phyloP scores from a whole-genome alignment of 1,140 invertebrate species.

The Drosophila cardini region DNA sequence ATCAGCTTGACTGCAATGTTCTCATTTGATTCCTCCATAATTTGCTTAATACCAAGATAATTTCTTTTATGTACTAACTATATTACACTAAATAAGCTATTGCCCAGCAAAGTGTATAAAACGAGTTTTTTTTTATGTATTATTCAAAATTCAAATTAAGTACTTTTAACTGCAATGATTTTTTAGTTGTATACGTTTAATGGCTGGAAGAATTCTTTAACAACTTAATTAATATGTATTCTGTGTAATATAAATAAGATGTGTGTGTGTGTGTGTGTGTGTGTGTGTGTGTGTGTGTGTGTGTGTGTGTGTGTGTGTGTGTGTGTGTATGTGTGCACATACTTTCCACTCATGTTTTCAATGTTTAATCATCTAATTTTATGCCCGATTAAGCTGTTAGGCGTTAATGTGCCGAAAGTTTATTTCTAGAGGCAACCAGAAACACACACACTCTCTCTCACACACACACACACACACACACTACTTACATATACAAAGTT shows the following conservation, averaged over 20 bases:
- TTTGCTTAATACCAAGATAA: too few relatives aligned
- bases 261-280: slow-evolving; percentile 5
- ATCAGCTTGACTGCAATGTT: too few relatives aligned
- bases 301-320: slow-evolving; percentile 5
- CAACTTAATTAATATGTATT: slow-evolving; percentile 19
- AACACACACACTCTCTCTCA: slow-evolving; percentile 14
- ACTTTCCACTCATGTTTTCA: slow-evolving; percentile 47
- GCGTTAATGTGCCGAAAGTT: slow-evolving; percentile 64
- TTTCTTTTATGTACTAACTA: too few relatives aligned
- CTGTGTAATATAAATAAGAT: slow-evolving; percentile 8
- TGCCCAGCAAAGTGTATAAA: background rate
- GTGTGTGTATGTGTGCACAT: slow-evolving; percentile 11
- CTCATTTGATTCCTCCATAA: too few relatives aligned
- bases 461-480: slow-evolving; percentile 5
- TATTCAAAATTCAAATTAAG: background rate
- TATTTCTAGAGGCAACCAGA: slow-evolving; percentile 60
- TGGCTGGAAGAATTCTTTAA: slow-evolving; percentile 2
- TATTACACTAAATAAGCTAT: too few relatives aligned
- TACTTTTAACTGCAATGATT: background rate
- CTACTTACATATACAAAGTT: background rate
- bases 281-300: slow-evolving; percentile 5
- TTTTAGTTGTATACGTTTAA: slow-evolving; percentile 2
- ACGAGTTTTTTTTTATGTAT: background rate
- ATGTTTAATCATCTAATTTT: slow-evolving; percentile 70
- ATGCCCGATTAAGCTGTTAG: slow-evolving; percentile 72